Base-by-base conservation (phyloP, 2,888 invertebrate species). In the Eledona agricola region DNA sequence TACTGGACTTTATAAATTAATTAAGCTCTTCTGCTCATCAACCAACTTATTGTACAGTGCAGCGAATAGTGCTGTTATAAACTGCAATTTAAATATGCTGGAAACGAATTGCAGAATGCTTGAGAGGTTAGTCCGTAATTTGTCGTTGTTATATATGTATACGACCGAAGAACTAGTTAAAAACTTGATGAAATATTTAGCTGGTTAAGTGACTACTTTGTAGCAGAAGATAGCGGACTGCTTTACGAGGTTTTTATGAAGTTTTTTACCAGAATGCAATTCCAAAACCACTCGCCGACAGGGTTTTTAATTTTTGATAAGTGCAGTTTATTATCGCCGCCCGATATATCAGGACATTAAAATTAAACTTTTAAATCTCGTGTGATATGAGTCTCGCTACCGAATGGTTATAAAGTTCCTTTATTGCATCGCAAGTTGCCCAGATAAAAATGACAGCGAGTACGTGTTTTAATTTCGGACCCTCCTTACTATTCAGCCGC, bases 191-290 rank as follows among this genome's bases (percentile, higher is more conserved):
- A 60, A 58, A 60, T 60, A 58, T 60, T 58, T 56, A 60, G 51
- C 55, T 52, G 43, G 53, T 45, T 54, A 54, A 52, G 57, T 56
- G 51, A 57, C 50, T 60, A 60, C 59, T 62, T 59, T 60, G 59
- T 62, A 54, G 57, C 58, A 9, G 51, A 57, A 64, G 65, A 64
- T 63, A 65, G 58, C 57, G 38, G 52, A 34, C 40, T 58, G 55
- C 57, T 60, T 66, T 66, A 66, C 58, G 65, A 61, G 63, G 63
- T 64, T 65, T 65, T 66, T 65, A 66, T 65, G 61, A 64, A 65
- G 59, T 62, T 63, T 62, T 59, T 53, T 55, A 34, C 43, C 49
- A 51, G 55, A 59, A 58, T 63, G 58, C 56, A 62, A 56, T 58
- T 55, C 46, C 46, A 34, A 51, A 54, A 49, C 55, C 43, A 49